Evolutionary conservation across 1,140 invertebrate species (phyloP).

Genomic region (Xylocopa sonorina): DNA sequence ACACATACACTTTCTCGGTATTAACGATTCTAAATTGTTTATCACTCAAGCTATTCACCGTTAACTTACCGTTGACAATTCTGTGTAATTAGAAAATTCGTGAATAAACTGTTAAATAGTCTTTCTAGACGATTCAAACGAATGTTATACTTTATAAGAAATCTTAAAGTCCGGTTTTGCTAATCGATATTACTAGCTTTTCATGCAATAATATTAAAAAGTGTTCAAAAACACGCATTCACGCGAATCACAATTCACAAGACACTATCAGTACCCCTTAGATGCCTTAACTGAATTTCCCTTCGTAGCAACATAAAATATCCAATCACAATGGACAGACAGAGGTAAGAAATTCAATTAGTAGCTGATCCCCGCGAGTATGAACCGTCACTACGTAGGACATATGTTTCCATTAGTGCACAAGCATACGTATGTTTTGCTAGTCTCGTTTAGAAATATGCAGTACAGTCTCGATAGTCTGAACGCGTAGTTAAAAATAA

Average conservation of each 20-base stretch:
- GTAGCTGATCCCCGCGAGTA: constrained; percentile 44
- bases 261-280: not conserved
- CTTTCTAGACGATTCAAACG: too few species aligned
- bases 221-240: not conserved
- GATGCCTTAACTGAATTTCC: constrained; percentile 25
- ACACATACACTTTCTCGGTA: too few species aligned
- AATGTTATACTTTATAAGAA: too few species aligned
- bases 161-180: too few species aligned
- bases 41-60: too few species aligned
- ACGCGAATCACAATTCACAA: not conserved
- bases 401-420: constrained; percentile 42
- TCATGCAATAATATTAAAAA: too few species aligned
- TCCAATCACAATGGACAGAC: constrained; percentile 27
- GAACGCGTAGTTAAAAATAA: not conserved
- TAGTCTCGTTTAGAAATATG: constrained; percentile 35
- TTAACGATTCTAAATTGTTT: too few species aligned
- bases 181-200: too few species aligned
- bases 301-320: constrained; percentile 40
- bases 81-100: not conserved
- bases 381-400: constrained; percentile 38
- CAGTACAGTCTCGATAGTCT: constrained; percentile 19
- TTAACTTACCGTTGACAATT: too few species aligned
- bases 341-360: constrained; percentile 50
- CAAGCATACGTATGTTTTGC: constrained; percentile 39
- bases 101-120: not conserved